A percentile compares a stretch with the other conserved stretches of the same genome.
Conservation (phyloP, 2,113 vertebrate genomes). For the Podarcis raffonei region DNA sequence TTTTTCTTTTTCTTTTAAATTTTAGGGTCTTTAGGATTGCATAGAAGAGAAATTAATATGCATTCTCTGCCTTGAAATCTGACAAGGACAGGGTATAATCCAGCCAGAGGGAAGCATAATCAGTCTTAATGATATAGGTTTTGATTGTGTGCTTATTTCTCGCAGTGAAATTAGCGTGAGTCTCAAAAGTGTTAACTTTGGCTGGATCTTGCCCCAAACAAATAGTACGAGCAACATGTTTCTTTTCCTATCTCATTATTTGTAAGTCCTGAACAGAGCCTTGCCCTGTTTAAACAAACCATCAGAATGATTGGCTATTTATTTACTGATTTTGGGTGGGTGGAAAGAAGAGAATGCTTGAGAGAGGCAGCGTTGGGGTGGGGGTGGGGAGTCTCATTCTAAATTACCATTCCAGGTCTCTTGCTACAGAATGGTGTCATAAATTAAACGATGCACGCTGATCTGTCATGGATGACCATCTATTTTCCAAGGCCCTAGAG, state of each 20-base stretch:
- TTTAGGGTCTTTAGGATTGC: no score
- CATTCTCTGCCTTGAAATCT: neutral
- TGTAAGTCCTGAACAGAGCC: neutral
- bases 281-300: neutral
- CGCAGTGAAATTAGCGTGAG: neutral
- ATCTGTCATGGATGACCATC: neutral
- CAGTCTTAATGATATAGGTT: neutral
- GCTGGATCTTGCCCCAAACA: neutral
- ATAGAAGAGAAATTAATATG: no score
- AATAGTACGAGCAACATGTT: neutral
- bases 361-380: neutral
- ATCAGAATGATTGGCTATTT: neutral
- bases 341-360: neutral
- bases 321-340: neutral
- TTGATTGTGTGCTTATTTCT: neutral
- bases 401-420: neutral
- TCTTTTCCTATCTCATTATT: neutral
- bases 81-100: neutral
- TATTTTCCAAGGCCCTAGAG: neutral
- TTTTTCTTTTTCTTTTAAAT: no score
- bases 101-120: neutral
- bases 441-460: neutral
- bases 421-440: neutral
- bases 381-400: no score
- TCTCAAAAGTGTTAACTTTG: neutral